Base-by-base conservation (phyloP, 2,888 invertebrate species). In the Diachrysia chrysitis region DNA sequence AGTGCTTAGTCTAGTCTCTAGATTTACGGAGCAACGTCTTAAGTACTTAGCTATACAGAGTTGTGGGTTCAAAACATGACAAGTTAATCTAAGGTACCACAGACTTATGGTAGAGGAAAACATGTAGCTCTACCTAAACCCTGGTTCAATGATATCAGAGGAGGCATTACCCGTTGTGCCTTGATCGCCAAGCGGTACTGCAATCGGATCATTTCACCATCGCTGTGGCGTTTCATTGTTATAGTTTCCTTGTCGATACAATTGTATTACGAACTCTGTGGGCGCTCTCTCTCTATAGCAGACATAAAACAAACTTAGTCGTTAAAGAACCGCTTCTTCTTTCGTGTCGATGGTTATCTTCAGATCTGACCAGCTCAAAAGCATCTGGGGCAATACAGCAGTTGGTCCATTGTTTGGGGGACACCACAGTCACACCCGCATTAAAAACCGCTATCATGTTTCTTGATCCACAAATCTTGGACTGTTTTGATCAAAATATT, bases 191-290 rank as follows among this genome's bases (percentile, higher is more conserved):
- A 14, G 14, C 37, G 37, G n/a, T 16, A n/a, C 42, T n/a, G 42
- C 42, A 1, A 42, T 42, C 42, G 42, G 42, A 42, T 42, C n/a
- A 42, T n/a, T 42, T 10, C 42, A 42, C 42, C n/a, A 42, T 42
- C 42, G 42, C 42, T 42, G 42, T 5, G 16, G 14, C n/a, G n/a
- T 7, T n/a, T 42, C n/a, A 42, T n/a, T 42, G 42, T n/a, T 42
- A 32, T 32, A 42, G n/a, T 42, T 42, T 42, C 42, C n/a, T 42
- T n/a, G 42, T 42, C n/a, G n/a, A 42, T n/a, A n/a, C 42, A 42
- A 42, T 42, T 42, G 42, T 42, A n/a, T 42, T 42, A 42, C 42
- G n/a, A 16, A 6, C n/a, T 42, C 42, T 42, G 42, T n/a, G 42
- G 7, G 1, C 42, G 42, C 42, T n/a, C 5, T 6, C 42, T n/a